phyloP scores from a whole-genome alignment of 2,113 vertebrate genomes.

The Hippocampus mohnikei region DNA sequence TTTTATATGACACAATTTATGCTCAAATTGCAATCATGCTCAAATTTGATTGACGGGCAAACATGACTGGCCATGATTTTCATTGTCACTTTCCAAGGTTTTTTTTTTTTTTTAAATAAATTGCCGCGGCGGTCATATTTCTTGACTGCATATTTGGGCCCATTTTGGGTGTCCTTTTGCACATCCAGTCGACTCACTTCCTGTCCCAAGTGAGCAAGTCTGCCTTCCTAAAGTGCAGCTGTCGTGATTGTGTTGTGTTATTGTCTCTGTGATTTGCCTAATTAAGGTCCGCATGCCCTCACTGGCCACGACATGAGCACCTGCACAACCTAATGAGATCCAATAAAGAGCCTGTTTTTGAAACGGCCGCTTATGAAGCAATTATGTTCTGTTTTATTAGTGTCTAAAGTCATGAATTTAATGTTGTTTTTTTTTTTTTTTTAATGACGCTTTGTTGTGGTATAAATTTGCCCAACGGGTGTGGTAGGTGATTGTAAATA shows the following conservation, averaged over 20 bases:
- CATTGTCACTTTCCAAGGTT: neutral
- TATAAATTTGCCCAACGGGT: neutral
- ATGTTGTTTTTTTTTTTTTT: neutral
- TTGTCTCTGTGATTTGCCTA: constrained; percentile 13
- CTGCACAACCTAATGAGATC: neutral
- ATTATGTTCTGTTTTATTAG: neutral
- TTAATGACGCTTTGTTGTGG: neutral
- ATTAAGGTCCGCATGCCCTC: neutral
- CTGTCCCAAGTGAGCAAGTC: constrained; percentile 15
- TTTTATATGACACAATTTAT: neutral
- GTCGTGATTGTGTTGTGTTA: neutral
- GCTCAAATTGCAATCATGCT: too few species aligned
- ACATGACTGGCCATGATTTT: neutral
- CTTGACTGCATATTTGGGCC: too few species aligned
- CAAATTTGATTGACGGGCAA: too few species aligned
- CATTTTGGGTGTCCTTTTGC: constrained; percentile 8
- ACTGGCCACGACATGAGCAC: neutral
- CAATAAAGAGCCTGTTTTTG: neutral
- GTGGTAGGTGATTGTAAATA: too few species aligned
- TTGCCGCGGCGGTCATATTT: too few species aligned
- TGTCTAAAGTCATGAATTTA: neutral
- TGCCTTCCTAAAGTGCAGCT: constrained; percentile 21
- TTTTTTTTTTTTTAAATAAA: too few species aligned
- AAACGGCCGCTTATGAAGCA: neutral
- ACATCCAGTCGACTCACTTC: neutral